A percentile compares a stretch with the other conserved stretches of the same genome.
Conservation (phyloP, 1,140 invertebrate genomes). For the Dreissena polymorpha region DNA sequence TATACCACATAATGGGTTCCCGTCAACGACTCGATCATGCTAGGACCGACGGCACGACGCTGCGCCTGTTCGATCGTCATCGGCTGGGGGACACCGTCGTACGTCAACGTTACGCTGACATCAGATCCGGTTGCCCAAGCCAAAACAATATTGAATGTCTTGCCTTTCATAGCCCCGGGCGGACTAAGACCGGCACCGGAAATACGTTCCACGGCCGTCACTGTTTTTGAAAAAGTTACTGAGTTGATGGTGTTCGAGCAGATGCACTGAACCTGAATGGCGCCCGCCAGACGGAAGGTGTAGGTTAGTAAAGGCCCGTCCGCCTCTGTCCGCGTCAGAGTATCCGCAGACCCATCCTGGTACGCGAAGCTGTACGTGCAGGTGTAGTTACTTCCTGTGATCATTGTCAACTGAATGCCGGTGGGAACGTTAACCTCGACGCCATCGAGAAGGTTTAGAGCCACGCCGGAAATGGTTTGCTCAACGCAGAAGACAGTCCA, state of each 20-base stretch:
- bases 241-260: conserved; percentile 30
- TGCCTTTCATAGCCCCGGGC: conserved; percentile 6
- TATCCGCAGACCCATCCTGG: background rate
- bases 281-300: background rate
- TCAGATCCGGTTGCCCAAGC: conserved; percentile 23
- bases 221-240: background rate
- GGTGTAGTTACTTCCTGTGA: conserved; percentile 18
- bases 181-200: conserved; percentile 9
- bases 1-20: background rate
- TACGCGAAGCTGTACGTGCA: background rate
- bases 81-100: background rate
- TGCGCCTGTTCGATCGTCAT: conserved; percentile 1
- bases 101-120: conserved; percentile 11
- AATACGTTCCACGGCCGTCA: conserved; percentile 16
- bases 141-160: conserved; percentile 2
- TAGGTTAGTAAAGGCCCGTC: background rate
- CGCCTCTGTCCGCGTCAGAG: background rate
- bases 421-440: background rate
- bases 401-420: background rate
- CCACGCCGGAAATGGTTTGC: conserved; percentile 12
- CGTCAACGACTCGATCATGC: background rate
- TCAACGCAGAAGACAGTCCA: background rate
- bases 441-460: background rate
- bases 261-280: background rate
- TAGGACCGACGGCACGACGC: background rate